Percentiles rank a stretch among this genome's conserved stretches.
These are phyloP conservation scores for Amblyjoppa fuscipennis DNA, from an alignment of 2,888 invertebrate genomes.

Conservation along the genomic window DNA sequence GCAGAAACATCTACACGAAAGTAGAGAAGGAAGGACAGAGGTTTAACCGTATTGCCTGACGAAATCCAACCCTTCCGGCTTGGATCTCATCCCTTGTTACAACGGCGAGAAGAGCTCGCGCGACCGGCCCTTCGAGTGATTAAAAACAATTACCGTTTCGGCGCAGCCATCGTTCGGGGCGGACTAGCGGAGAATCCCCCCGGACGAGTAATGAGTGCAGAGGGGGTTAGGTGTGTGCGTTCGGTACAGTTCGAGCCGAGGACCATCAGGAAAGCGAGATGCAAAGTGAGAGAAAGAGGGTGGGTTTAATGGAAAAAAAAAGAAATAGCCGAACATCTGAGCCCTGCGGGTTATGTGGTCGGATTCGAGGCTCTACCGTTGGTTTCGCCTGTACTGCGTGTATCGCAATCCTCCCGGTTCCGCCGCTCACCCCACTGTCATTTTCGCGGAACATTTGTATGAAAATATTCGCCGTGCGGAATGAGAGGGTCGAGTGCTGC, in stretches of 20 bases:
- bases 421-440: slow-evolving; percentile 69
- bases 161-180: slow-evolving; percentile 70
- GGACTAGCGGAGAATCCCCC: slow-evolving; percentile 40
- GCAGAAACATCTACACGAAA: slow-evolving; percentile 7
- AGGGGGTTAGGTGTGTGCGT: slow-evolving; percentile 53
- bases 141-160: slow-evolving; percentile 84
- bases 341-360: slow-evolving; percentile 78
- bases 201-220: slow-evolving; percentile 76
- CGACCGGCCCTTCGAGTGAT: slow-evolving; percentile 77
- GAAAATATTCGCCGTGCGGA: slow-evolving; percentile 77
- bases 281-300: slow-evolving; percentile 53
- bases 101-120: slow-evolving; percentile 23
- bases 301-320: slow-evolving; percentile 56
- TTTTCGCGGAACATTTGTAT: slow-evolving; percentile 80
- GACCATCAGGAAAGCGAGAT: slow-evolving; percentile 32
- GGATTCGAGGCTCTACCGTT: slow-evolving; percentile 65
- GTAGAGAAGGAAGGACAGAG: slow-evolving; percentile 54
- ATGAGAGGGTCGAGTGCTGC: slow-evolving; percentile 47
- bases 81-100: slow-evolving; percentile 62
- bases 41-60: slow-evolving; percentile 74
- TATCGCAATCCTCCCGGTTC: slow-evolving; percentile 43
- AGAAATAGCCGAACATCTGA: slow-evolving; percentile 76
- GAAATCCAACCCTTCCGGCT: slow-evolving; percentile 68
- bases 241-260: slow-evolving; percentile 26
- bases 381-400: slow-evolving; percentile 11